Evolutionary conservation across 2,113 vertebrate species (phyloP).

Genomic region (Plecotus auritus): DNA sequence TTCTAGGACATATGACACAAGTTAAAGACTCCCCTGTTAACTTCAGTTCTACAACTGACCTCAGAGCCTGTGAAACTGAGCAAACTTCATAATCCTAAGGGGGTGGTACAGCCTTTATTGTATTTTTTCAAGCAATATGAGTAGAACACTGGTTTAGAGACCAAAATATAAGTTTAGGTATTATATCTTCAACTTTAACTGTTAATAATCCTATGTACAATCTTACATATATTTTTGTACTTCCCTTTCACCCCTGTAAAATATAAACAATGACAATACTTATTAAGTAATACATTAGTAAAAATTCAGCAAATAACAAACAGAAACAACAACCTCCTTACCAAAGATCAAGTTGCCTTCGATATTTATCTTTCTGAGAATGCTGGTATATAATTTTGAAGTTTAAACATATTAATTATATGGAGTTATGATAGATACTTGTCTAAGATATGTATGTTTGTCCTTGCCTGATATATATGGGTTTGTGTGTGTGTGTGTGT

Average conservation of each 20-base stretch:
- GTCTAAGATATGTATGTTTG: not conserved
- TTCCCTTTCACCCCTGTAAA: not conserved
- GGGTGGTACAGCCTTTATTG: not conserved
- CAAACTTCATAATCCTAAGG: not conserved
- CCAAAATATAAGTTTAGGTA: not conserved
- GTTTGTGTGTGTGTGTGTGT: not conserved
- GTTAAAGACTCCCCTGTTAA: not conserved
- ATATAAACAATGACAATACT: not conserved
- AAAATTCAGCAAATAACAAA: not conserved
- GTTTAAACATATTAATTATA: not conserved
- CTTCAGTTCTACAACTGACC: no score
- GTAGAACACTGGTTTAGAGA: not conserved
- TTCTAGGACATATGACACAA: not conserved
- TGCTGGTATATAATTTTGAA: not conserved
- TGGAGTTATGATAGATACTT: not conserved
- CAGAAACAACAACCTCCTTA: not conserved
- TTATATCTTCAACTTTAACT: not conserved
- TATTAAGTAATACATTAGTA: not conserved
- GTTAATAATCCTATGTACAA: not conserved
- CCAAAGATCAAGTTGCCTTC: not conserved
- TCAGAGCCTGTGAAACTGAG: not conserved
- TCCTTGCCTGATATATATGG: not conserved
- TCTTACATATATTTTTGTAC: not conserved
- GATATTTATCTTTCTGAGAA: not conserved
- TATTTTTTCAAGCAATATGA: not conserved